These are phyloP conservation scores for Neodiprion virginianus DNA, from an alignment of 1,140 invertebrate genomes.

Conservation along the genomic window DNA sequence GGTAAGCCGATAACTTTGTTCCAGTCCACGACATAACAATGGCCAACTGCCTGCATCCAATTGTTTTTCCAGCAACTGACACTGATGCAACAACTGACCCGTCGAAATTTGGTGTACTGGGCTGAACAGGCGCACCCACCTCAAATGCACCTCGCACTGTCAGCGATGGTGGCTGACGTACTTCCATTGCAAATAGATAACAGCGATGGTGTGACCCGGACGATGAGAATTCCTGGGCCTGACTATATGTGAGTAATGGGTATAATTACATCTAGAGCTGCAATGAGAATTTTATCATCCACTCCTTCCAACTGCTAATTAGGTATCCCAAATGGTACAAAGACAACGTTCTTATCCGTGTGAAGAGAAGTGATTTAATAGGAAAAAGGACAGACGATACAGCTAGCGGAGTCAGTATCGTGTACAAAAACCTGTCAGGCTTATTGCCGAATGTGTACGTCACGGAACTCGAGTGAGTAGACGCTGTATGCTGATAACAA, in stretches of 20 bases:
- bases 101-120: slow-evolving; percentile 47
- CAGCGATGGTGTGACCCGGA: slow-evolving; percentile 39
- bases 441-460: slow-evolving; percentile 63
- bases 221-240: slow-evolving; percentile 47
- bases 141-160: slow-evolving; percentile 38
- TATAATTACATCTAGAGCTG: slow-evolving; percentile 9
- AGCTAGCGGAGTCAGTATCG: slow-evolving; percentile 54
- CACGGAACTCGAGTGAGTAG: slow-evolving; percentile 62
- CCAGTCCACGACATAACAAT: neutral
- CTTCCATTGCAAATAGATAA: slow-evolving; percentile 39
- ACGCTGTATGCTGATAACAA: too few species aligned
- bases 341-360: slow-evolving; percentile 52
- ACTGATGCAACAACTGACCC: slow-evolving; percentile 47
- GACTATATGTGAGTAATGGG: slow-evolving; percentile 47
- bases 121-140: slow-evolving; percentile 32
- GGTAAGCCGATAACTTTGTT: slow-evolving; percentile 44
- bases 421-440: slow-evolving; percentile 62
- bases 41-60: neutral
- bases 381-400: slow-evolving; percentile 38
- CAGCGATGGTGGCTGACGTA: slow-evolving; percentile 47
- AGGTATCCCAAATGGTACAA: slow-evolving; percentile 61
- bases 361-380: slow-evolving; percentile 42
- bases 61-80: slow-evolving; percentile 47
- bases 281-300: slow-evolving; percentile 14
- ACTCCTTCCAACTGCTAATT: slow-evolving; percentile 23